phyloP scores from a whole-genome alignment of 2,888 invertebrate species.

The Calliphora vomitoria region DNA sequence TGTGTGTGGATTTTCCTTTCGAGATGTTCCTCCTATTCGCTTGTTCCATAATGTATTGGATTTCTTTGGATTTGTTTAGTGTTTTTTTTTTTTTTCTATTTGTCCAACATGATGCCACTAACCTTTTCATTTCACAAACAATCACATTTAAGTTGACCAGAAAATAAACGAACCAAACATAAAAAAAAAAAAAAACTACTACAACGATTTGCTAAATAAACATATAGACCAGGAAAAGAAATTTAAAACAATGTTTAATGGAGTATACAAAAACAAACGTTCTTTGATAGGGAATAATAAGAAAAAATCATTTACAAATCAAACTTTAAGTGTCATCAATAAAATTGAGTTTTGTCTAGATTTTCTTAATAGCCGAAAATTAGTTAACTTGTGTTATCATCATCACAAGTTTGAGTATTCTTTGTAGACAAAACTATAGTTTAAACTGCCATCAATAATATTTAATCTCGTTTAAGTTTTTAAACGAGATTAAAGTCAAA shows the following conservation, averaged over 20 bases:
- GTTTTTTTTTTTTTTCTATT: neutral
- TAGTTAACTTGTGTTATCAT: too few relatives aligned
- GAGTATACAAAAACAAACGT: neutral
- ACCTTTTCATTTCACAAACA: slow-evolving; percentile 44
- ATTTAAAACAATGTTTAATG: slow-evolving; percentile 17
- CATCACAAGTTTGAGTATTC: too few relatives aligned
- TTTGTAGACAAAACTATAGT: too few relatives aligned
- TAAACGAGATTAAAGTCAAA: too few relatives aligned
- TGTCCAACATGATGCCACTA: slow-evolving; percentile 32
- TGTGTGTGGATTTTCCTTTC: neutral
- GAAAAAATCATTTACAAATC: neutral
- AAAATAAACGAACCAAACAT: slow-evolving; percentile 36
- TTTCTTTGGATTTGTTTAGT: slow-evolving; percentile 20
- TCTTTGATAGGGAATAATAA: neutral
- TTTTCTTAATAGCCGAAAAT: neutral
- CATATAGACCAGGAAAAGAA: slow-evolving; percentile 1
- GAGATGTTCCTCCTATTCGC: neutral
- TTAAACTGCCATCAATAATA: too few relatives aligned
- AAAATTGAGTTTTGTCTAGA: neutral
- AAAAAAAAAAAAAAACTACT: slow-evolving; percentile 23
- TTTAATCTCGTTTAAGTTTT: too few relatives aligned
- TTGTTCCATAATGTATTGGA: slow-evolving; percentile 23
- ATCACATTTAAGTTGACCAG: slow-evolving; percentile 42
- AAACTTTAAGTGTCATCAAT: neutral
- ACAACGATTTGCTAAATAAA: slow-evolving; percentile 14